Evolutionary conservation across 2,113 vertebrate genomes (phyloP), one percentile per base, ranked within the genome.

Genomic region (Scomber japonicus): DNA sequence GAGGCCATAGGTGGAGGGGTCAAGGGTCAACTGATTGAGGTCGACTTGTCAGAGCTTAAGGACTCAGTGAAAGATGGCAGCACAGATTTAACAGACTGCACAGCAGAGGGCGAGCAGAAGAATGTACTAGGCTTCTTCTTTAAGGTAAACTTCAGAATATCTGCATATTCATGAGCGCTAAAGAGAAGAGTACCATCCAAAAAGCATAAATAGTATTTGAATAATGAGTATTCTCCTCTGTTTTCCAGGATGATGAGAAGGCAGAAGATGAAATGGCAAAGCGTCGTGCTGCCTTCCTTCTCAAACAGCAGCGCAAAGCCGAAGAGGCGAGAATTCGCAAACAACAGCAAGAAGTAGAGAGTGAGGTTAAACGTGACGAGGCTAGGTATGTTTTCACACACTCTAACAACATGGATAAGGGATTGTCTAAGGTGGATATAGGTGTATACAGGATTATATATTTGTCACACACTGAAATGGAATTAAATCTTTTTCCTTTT

Each of bases 221-320:
- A 2, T 11, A 9, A 54, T 56, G 14, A 40, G 16, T 3, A 1
- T n/a, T 68, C 2, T 44, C 40, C 44, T 57, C 19, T 24, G 19
- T 62, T 15, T 55, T 70, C 2, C 72, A 99, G 98, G 97, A 98
- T 12, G 97, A 98, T 0, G 96, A 98, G 92, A 98, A 97, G 67
- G 96, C 97, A 0, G 97, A 98, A 40, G 98, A 99, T 0, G 98
- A 99, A 86, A 92, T 99, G 2, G 98, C 96, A 0, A 98, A 98
- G 57, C 98, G 97, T 12, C 96, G 98, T 0, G 97, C 98, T 0
- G 97, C 97, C 0, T 99, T 99, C 90, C 95, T 99, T 0, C 85
- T 98, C 40, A 98, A 98, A 13, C 98, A 97, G 92, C 98, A 99
- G 92, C 97, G 97, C 77, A 99, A 99, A 89, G 97, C 97, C 0